Conservation (phyloP, 1,140 invertebrate species). For the Zaprionus taronus region DNA sequence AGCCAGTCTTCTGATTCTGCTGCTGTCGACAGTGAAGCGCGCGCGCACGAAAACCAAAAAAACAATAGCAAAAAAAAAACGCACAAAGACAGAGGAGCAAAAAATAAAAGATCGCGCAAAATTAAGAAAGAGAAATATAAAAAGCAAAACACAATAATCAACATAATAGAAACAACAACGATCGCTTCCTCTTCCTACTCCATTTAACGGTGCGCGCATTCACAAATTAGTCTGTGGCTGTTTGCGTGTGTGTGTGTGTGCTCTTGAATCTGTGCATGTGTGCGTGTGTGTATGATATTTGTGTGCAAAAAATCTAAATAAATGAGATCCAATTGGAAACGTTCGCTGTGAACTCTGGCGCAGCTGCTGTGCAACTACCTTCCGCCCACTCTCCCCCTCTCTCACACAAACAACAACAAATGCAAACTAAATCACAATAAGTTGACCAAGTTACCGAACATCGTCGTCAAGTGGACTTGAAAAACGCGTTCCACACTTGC, state of each 20-base stretch:
- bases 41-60: conserved; percentile 60
- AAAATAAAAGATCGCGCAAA: conserved; percentile 29
- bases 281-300: neutral
- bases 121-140: conserved; percentile 29
- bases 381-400: conserved; percentile 4
- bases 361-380: neutral
- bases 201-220: conserved; percentile 61
- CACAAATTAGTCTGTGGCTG: conserved; percentile 16
- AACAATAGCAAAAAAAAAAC: conserved; percentile 33
- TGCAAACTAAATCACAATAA: conserved; percentile 28
- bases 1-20: conserved; percentile 79
- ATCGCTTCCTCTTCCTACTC: conserved; percentile 57
- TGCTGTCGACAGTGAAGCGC: conserved; percentile 67
- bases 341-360: conserved; percentile 34
- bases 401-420: conserved; percentile 24
- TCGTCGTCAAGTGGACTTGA: conserved; percentile 68
- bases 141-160: conserved; percentile 39
- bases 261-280: conserved; percentile 1
- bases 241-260: conserved; percentile 3
- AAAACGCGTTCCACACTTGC: conserved; percentile 70
- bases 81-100: conserved; percentile 28
- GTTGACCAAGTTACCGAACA: conserved; percentile 46
- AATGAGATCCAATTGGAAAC: conserved; percentile 51
- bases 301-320: conserved; percentile 41
- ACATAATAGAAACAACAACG: conserved; percentile 35